Evolutionary conservation across 1,140 invertebrate genomes (phyloP).

Genomic region (Drosophila nikananu): DNA sequence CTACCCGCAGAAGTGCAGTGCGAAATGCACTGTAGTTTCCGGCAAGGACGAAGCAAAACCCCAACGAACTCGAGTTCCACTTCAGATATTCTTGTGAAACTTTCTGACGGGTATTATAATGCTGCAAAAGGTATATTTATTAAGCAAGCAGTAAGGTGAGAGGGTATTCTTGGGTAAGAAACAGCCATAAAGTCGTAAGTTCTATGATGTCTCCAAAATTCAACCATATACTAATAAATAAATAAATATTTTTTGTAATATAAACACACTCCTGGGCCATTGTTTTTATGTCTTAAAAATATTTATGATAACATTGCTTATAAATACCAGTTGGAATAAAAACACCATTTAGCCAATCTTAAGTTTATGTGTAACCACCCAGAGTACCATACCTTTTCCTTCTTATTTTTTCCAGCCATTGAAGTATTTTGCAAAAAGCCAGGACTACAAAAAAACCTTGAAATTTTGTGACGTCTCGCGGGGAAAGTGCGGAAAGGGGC

Average conservation of each 20-base stretch:
- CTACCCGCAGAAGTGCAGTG: conserved; percentile 58
- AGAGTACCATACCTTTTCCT: conserved; percentile 5
- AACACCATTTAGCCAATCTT: not conserved
- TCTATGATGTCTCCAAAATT: too few species aligned
- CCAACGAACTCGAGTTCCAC: conserved; percentile 34
- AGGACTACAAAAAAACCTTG: conserved; percentile 46
- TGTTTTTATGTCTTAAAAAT: too few species aligned
- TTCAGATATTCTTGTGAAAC: conserved; percentile 32
- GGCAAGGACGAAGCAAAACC: conserved; percentile 7
- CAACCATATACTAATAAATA: too few species aligned
- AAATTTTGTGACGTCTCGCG: conserved; percentile 18
- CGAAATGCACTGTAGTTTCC: conserved; percentile 53
- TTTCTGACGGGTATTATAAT: conserved; percentile 9
- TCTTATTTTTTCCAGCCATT: not conserved
- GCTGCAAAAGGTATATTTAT: conserved; percentile 14
- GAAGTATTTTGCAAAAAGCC: conserved; percentile 16
- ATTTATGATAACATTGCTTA: not conserved
- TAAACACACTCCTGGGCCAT: too few species aligned
- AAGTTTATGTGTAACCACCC: conserved; percentile 2
- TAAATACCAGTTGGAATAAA: not conserved
- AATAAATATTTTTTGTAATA: not conserved
- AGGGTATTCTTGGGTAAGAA: not conserved
- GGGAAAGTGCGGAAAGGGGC: not conserved
- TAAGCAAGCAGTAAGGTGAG: not conserved
- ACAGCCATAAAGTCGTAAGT: not conserved